A percentile compares a stretch with the other conserved stretches of the same genome.
Evolutionary conservation across 2,888 invertebrate species (phyloP).

Genomic region (Tetrapedia diversipes): DNA sequence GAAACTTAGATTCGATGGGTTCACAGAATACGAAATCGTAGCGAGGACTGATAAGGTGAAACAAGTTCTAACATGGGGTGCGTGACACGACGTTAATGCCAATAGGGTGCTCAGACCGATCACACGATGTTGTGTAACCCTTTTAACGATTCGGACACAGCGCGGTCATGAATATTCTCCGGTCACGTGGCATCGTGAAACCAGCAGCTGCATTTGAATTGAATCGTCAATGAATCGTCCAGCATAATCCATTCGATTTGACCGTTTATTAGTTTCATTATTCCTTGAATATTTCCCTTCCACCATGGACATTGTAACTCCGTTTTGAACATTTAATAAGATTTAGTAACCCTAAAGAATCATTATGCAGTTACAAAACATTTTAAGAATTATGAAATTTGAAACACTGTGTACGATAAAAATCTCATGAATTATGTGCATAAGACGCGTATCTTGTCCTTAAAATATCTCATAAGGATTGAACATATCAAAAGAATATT

Average conservation of each 20-base stretch:
- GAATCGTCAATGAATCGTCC: slow-evolving; percentile 26
- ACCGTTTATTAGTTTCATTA: slow-evolving; percentile 32
- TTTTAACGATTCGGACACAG: slow-evolving; percentile 19
- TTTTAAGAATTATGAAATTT: too few relatives aligned
- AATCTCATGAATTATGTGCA: too few relatives aligned
- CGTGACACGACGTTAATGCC: slow-evolving; percentile 43
- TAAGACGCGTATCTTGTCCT: too few relatives aligned
- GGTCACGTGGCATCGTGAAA: slow-evolving; percentile 17
- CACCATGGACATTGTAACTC: background rate
- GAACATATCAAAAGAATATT: too few relatives aligned
- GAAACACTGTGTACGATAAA: too few relatives aligned
- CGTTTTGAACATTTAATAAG: background rate
- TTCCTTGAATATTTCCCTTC: too few relatives aligned
- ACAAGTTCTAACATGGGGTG: slow-evolving; percentile 46
- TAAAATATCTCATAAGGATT: too few relatives aligned
- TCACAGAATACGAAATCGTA: slow-evolving; percentile 40
- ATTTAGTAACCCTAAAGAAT: too few relatives aligned
- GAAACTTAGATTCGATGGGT: background rate
- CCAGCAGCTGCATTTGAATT: slow-evolving; percentile 30
- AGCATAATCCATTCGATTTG: slow-evolving; percentile 4
- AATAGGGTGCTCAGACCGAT: slow-evolving; percentile 10
- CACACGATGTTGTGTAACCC: slow-evolving; percentile 13
- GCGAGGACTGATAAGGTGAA: slow-evolving; percentile 31
- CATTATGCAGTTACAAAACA: too few relatives aligned
- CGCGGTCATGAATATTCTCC: slow-evolving; percentile 41